Evolutionary conservation across 2,113 vertebrate genomes (phyloP), one percentile per base, ranked within the genome.

Genomic region (Dendropsophus ebraccatus): DNA sequence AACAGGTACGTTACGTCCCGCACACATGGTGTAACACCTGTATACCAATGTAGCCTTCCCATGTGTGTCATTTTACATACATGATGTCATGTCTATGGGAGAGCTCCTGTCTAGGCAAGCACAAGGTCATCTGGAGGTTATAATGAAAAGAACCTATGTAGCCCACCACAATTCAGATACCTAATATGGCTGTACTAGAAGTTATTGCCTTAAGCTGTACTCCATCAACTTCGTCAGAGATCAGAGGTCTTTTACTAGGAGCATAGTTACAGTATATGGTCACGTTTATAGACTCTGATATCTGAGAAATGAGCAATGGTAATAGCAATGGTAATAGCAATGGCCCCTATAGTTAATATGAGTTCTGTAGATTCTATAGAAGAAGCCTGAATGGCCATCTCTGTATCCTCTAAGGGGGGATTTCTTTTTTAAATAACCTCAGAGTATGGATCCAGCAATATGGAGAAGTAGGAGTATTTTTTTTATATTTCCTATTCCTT

Each of bases 31-130:
- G 35, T 28, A 45, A 81, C 56, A 81, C 56, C 78, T 65, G 37
- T 47, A 65, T 41, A 60, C 60, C 21, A 25, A 80, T 17, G 7
- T 14, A 23, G 30, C 30, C 52, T 37, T 35, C 19, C n/a, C 52
- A 23, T 13, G 16, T n/a, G 76, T 79, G 76, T 54, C 37, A 56
- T 79, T 58, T 25, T 21, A 58, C 76, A 81, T 65, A 65, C 30
- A 14, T 80, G 62, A 81, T 25, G 37, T 81, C 14, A n/a, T 81
- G 78, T 65, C 56, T 81, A 10, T 11, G 30, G 17, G 13, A 30
- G 0, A 5, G n/a, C 12, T 80, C 35, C 23, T 58, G 77, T 80
- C 77, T 60, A 80, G 56, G 35, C 56, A n/a, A 65, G 58, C 37
- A 23, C 35, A 45, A 47, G 58, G 78, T 81, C 56, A 62, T 3